phyloP scores from a whole-genome alignment of 1,140 invertebrate genomes.

The Tyrophagus putrescentiae region DNA sequence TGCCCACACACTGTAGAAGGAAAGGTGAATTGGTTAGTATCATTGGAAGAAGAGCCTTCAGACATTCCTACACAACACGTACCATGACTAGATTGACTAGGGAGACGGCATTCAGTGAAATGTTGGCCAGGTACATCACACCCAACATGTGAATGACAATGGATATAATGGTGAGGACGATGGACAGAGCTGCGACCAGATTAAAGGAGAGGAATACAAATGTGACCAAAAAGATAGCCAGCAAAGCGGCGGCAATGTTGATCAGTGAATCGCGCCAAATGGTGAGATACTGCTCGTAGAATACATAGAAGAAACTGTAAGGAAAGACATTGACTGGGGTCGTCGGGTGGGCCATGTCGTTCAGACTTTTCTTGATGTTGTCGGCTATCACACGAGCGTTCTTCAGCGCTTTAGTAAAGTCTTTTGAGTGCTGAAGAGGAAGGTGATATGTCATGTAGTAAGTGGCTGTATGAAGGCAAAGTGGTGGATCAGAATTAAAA shows the following conservation, averaged over 20 bases:
- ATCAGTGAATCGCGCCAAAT: constrained; percentile 61
- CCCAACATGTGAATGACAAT: constrained; percentile 67
- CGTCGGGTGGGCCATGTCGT: constrained; percentile 33
- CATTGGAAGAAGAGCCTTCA: constrained; percentile 3
- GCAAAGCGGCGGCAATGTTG: constrained; percentile 58
- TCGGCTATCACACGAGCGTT: constrained; percentile 53
- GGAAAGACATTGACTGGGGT: constrained; percentile 58
- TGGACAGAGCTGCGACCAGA: constrained; percentile 57
- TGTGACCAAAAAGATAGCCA: constrained; percentile 60
- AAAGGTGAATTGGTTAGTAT: constrained; percentile 22
- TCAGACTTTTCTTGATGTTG: constrained; percentile 55
- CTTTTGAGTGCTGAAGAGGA: constrained; percentile 53
- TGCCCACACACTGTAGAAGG: constrained; percentile 58
- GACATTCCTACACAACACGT: constrained; percentile 29
- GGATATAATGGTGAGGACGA: constrained; percentile 57
- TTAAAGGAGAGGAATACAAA: constrained; percentile 70
- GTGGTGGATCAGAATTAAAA: too few species aligned
- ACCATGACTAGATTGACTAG: constrained; percentile 94
- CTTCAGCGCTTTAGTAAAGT: constrained; percentile 64
- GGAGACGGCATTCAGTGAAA: constrained; percentile 79
- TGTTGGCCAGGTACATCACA: constrained; percentile 77
- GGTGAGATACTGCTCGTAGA: constrained; percentile 81
- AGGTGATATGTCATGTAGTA: constrained; percentile 82
- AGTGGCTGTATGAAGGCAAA: constrained; percentile 40
- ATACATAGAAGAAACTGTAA: constrained; percentile 86